Conservation (phyloP, 92 coral and sea anemone species). For the Porites evermanni region DNA sequence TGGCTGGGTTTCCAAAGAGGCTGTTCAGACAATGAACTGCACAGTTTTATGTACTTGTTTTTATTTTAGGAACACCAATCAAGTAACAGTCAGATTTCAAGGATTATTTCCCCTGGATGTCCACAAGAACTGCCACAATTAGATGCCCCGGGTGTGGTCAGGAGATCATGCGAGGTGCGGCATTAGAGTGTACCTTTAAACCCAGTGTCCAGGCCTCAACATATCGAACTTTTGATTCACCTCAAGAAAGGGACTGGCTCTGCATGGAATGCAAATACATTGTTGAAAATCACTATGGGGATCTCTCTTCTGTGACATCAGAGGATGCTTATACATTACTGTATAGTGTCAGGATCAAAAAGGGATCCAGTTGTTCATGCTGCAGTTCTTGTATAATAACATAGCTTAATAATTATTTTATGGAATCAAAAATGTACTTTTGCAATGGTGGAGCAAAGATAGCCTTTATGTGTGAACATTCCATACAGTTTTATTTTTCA, state of each 20-base stretch:
- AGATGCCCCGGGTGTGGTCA: conserved; percentile 90
- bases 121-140: conserved; percentile 43
- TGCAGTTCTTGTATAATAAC: conserved; percentile 26
- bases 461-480: no score
- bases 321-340: conserved; percentile 84
- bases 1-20: no score
- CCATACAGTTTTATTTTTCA: no score
- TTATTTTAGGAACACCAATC: background rate
- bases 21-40: background rate
- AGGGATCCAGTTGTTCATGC: conserved; percentile 55
- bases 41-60: background rate
- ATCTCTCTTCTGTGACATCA: conserved; percentile 69
- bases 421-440: background rate
- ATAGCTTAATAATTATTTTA: background rate
- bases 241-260: conserved; percentile 77
- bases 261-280: conserved; percentile 94
- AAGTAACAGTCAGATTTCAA: background rate
- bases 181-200: conserved; percentile 82
- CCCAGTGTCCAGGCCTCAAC: conserved; percentile 48
- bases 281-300: conserved; percentile 87
- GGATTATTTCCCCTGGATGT: no score
- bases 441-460: no score
- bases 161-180: conserved; percentile 82
- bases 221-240: conserved; percentile 58
- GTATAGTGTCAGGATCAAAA: conserved; percentile 75